Conservation (phyloP, 2,113 vertebrate species). For the Leptodactylus fuscus region DNA sequence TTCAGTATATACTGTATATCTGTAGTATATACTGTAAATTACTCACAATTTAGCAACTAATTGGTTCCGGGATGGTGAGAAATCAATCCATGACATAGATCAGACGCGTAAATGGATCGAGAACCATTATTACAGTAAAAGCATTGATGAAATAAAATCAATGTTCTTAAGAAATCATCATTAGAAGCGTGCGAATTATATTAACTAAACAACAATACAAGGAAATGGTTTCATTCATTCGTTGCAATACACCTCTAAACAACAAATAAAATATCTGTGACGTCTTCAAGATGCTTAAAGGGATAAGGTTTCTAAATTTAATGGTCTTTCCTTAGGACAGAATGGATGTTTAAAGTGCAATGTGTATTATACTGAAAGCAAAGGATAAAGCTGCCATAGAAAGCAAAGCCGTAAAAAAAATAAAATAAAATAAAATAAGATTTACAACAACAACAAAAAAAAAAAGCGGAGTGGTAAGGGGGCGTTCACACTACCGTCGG, state of each 20-base stretch:
- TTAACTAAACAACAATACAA: not conserved
- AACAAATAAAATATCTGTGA: not conserved
- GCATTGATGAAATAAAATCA: constrained; percentile 33
- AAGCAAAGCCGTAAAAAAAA: too few relatives aligned
- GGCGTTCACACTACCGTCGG: too few relatives aligned
- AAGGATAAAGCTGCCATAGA: too few relatives aligned
- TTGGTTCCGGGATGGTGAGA: constrained; percentile 32
- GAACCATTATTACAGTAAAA: constrained; percentile 28
- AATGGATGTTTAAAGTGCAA: too few relatives aligned
- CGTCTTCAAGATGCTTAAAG: too few relatives aligned
- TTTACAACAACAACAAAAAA: too few relatives aligned
- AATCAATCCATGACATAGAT: constrained; percentile 33
- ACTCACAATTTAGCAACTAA: constrained; percentile 20
- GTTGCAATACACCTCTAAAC: not conserved
- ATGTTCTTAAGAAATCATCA: not conserved
- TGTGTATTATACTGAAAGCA: too few relatives aligned
- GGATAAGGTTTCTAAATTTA: too few relatives aligned
- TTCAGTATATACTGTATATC: not conserved
- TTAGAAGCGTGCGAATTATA: not conserved
- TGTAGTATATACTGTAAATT: not conserved
- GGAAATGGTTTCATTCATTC: not conserved
- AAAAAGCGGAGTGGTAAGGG: too few relatives aligned
- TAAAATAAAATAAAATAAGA: too few relatives aligned
- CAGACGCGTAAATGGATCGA: constrained; percentile 17
- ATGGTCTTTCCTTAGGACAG: too few relatives aligned